Percentiles rank a stretch among this genome's conserved stretches.
Conservation (phyloP, 2,797 vertebrate species). For the Falco peregrinus region DNA sequence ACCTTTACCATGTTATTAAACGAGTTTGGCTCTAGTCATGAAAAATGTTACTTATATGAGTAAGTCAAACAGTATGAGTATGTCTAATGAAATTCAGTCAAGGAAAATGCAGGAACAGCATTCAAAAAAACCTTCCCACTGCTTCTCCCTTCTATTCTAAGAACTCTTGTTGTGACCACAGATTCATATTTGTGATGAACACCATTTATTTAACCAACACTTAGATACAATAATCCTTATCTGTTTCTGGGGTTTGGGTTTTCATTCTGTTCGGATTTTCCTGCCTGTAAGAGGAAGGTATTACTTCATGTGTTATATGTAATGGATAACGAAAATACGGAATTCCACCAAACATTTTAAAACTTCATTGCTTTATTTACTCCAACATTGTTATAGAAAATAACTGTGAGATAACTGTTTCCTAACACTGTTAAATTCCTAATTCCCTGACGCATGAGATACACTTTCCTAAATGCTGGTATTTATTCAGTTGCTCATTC, state of each 20-base stretch:
- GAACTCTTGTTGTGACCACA: background rate
- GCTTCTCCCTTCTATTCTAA: background rate
- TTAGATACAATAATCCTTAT: background rate
- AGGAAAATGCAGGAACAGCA: background rate
- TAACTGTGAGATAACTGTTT: background rate
- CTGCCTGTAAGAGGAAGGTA: background rate
- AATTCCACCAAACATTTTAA: background rate
- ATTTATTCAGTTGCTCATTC: background rate
- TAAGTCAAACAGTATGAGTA: background rate
- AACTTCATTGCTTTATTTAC: background rate
- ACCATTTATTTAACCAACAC: background rate
- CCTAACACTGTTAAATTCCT: background rate
- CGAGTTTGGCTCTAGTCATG: background rate
- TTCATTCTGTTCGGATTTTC: background rate
- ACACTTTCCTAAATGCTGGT: fast-evolving
- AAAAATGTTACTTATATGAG: background rate
- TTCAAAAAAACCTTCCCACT: fast-evolving
- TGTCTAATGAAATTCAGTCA: background rate
- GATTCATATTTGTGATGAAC: background rate
- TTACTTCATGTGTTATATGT: background rate
- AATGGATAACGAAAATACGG: background rate
- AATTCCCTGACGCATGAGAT: background rate
- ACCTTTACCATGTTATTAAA: background rate
- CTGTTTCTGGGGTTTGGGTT: background rate
- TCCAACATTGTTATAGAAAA: background rate